Base-by-base conservation (phyloP, 1,140 invertebrate genomes). In the Drosophila lini region DNA sequence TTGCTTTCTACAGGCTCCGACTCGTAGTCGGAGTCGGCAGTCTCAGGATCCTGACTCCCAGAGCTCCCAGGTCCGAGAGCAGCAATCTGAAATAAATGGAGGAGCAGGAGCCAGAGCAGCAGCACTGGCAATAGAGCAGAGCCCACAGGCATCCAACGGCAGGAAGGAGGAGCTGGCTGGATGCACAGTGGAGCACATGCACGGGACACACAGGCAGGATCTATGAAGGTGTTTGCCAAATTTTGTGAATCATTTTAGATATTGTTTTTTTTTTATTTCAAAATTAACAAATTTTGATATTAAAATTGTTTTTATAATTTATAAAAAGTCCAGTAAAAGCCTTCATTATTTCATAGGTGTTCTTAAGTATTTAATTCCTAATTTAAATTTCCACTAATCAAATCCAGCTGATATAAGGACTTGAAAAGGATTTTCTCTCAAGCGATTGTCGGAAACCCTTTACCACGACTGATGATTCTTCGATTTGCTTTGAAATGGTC, bases 1-100 rank as follows among this genome's bases (percentile, higher is more conserved):
- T 89, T 84, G 83, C 84, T 89, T 88, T 88, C 81, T 70, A 89
- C 84, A 78, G 74, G 60, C 62, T 52, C 19, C 19, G 36, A 62
- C 32, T 42, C 32, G 52, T 31, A 56, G 50, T 28, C n/a, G 22
- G 13, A 41, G 36, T 34, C n/a, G 31, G 6, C 19, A 53, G 56
- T 40, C 50, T 57, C 60, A 57, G 60, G 41, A 16, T 13, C 44
- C 45, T 41, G 28, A 28, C 65, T 47, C 40, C 45, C 36, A 19
- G 28, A 34, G 41, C 44, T 55, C 15, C 22, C 45, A 32, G 28
- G 50, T 40, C 25, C 60, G 50, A 40, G 52, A 50, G 47, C 71
- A 71, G 57, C 69, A 61, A 63, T 65, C 56, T 53, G 52, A 85
- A 79, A 85, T 86, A 85, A 85, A 85, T 85, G 75, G 59, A 19